phyloP scores from a whole-genome alignment of 2,113 vertebrate species.

The Gavia stellata region DNA sequence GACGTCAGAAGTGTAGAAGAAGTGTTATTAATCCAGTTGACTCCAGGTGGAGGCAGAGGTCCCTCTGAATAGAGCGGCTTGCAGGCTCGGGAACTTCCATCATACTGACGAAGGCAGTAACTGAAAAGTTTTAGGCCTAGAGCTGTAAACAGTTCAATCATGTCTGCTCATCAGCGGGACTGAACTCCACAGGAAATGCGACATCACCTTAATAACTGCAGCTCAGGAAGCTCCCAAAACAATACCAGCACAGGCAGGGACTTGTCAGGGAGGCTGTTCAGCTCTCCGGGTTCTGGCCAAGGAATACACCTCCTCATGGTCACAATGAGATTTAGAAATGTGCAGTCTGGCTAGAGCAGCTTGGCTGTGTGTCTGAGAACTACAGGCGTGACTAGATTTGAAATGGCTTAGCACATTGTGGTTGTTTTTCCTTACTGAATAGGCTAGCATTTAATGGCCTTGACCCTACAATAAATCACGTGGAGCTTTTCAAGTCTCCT shows the following conservation, averaged over 20 bases:
- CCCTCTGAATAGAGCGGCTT: background rate
- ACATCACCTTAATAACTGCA: background rate
- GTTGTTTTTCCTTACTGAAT: background rate
- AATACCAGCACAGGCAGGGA: background rate
- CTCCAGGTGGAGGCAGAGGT: slow-evolving; percentile 33
- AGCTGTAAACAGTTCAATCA: background rate
- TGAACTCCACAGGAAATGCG: background rate
- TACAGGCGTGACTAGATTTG: background rate
- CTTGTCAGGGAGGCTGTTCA: background rate
- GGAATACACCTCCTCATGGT: background rate
- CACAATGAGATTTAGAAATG: background rate
- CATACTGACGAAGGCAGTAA: background rate
- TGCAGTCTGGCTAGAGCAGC: background rate
- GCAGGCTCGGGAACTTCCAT: background rate
- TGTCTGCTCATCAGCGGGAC: background rate
- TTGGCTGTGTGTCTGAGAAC: background rate
- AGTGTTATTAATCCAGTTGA: background rate
- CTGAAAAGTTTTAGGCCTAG: background rate
- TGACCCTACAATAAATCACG: background rate
- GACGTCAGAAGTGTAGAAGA: background rate
- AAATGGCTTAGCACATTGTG: background rate
- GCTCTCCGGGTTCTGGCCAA: background rate
- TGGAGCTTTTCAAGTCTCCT: background rate
- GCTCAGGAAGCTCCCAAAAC: background rate
- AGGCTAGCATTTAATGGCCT: background rate